Evolutionary conservation across 1,140 invertebrate species (phyloP), one percentile per base, ranked within the genome.

Genomic region (Maconellicoccus hirsutus): DNA sequence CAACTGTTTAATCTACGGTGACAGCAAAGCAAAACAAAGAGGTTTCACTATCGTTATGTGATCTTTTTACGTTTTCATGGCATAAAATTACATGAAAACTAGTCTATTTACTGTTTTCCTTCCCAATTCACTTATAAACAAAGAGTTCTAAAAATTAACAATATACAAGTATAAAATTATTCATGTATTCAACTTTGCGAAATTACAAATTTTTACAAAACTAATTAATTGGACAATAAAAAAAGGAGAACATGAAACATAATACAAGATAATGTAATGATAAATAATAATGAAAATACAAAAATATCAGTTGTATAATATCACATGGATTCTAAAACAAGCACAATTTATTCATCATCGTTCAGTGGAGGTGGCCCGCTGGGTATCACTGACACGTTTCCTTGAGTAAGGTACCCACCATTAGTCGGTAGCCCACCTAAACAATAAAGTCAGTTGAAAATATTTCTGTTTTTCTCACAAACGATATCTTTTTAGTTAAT

Each of bases 311-410:
- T 10, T 14, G 25, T 66, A 66, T 25, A 66, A 66, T 25, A 66
- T 25, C 61, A 66, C 61, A 66, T 8, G 25, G 25, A 25, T 66
- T 23, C 25, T 1, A 66, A 23, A 26, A 66, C 21, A 66, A 23
- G 22, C 22, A 66, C 3, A 66, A 25, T 16, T 66, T 66, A 66
- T 26, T 66, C 61, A 25, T 66, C 61, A 66, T 66, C 61, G 25
- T 66, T 66, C 16, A 66, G 25, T 22, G 61, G 61, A 25, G 61
- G 61, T 6, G 61, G 61, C 3, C 21, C 61, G 25, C 61, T 66
- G 8, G 61, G 61, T 26, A 66, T 66, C 16, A 66, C 61, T 3
- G 61, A 25, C 3, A 16, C 21, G 19, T 26, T 66, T 23, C 61
- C 61, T 66, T 66, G 61, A 1, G 61, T 66, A 3, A 66, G 19